Percentiles rank a stretch among this genome's conserved stretches.
Conservation (phyloP, 2,113 vertebrate species). For the Bostrychus sinensis region DNA sequence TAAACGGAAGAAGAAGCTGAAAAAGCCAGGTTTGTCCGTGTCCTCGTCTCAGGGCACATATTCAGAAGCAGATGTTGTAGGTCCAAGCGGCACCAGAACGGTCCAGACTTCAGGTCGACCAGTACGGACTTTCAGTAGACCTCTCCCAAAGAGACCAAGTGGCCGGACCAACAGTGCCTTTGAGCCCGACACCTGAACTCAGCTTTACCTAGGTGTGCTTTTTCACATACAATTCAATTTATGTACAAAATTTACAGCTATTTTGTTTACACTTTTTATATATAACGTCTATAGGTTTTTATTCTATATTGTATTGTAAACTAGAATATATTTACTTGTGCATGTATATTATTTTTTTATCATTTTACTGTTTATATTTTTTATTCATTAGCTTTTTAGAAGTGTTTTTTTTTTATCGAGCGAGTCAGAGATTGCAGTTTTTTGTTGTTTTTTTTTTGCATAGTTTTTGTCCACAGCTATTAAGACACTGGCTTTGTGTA, state of each 20-base stretch:
- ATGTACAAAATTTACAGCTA: not conserved
- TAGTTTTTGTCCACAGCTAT: not conserved
- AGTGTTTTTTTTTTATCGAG: slow-evolving; percentile 11
- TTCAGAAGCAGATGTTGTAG: slow-evolving; percentile 66
- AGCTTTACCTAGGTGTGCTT: not conserved
- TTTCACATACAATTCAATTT: not conserved
- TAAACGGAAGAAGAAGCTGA: slow-evolving; percentile 82
- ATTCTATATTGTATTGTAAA: slow-evolving; percentile 13
- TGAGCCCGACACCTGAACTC: slow-evolving; percentile 65
- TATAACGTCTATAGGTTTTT: slow-evolving; percentile 11
- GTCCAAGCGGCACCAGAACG: slow-evolving; percentile 60
- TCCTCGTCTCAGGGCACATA: slow-evolving; percentile 53
- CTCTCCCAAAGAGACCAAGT: slow-evolving; percentile 66
- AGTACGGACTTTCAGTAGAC: slow-evolving; percentile 57
- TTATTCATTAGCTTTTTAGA: slow-evolving; percentile 4
- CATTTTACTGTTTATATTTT: slow-evolving; percentile 20
- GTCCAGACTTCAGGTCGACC: slow-evolving; percentile 26
- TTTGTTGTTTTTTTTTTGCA: too few relatives aligned
- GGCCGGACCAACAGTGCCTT: slow-evolving; percentile 79
- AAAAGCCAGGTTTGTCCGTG: slow-evolving; percentile 56
- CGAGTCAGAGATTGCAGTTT: slow-evolving; percentile 12
- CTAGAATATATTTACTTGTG: not conserved
- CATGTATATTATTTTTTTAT: not conserved
- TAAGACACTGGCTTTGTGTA: not conserved
- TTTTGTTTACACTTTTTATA: slow-evolving; percentile 3